These are phyloP conservation scores for Lepeophtheirus nordmannii DNA, from an alignment of 2,888 invertebrate species.

Conservation along the genomic window DNA sequence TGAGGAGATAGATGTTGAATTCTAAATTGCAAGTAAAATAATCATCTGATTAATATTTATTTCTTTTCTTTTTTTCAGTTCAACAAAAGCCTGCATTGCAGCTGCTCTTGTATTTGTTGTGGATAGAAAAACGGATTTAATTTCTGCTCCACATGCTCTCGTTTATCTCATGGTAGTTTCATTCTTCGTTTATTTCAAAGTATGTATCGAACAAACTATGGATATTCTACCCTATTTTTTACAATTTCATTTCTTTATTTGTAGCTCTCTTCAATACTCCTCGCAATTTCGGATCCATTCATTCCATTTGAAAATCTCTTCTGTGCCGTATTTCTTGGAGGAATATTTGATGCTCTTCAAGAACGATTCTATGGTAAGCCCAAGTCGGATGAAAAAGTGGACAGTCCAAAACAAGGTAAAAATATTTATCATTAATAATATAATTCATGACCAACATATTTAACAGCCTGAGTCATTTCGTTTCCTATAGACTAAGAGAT, in stretches of 20 bases:
- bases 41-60: too few relatives aligned
- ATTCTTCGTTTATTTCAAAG: slow-evolving; percentile 92
- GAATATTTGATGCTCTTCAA: slow-evolving; percentile 84
- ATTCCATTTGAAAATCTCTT: slow-evolving; percentile 95
- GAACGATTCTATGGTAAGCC: slow-evolving; percentile 21
- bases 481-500: too few relatives aligned
- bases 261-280: slow-evolving; percentile 75
- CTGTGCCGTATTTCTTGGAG: slow-evolving; percentile 90
- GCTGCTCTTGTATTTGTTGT: slow-evolving; percentile 89
- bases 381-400: slow-evolving; percentile 19
- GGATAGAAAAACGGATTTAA: slow-evolving; percentile 89
- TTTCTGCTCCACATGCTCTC: slow-evolving; percentile 87
- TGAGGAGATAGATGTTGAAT: too few relatives aligned
- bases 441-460: too few relatives aligned
- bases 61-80: slow-evolving; percentile 45
- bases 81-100: slow-evolving; percentile 86
- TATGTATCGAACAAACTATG: slow-evolving; percentile 31
- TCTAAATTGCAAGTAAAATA: too few relatives aligned
- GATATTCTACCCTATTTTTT: neutral
- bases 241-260: neutral
- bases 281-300: slow-evolving; percentile 97
- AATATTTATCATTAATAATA: too few relatives aligned
- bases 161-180: slow-evolving; percentile 95
- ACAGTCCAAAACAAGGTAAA: neutral
- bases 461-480: too few relatives aligned